These are phyloP conservation scores for Agrilus planipennis DNA, from an alignment of 1,140 invertebrate species.

Conservation along the genomic window DNA sequence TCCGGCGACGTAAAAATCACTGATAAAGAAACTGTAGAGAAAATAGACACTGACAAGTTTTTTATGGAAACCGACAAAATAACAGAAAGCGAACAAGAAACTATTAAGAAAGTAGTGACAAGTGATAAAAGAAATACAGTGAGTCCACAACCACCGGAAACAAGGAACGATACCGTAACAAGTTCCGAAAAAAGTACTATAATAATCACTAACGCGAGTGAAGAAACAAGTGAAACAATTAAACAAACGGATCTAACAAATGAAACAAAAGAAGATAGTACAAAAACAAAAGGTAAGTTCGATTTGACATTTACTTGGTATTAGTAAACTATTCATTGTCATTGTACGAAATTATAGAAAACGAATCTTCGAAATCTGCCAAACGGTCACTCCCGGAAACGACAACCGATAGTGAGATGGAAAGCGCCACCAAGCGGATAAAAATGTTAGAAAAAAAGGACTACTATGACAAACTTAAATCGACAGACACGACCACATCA, in stretches of 20 bases:
- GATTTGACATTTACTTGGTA: neutral
- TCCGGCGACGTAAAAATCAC: conserved; percentile 5
- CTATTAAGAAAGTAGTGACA: neutral
- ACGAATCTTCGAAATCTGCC: no score
- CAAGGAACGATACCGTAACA: neutral
- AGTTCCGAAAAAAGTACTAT: no score
- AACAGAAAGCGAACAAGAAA: neutral
- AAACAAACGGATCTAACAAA: no score
- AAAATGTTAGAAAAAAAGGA: neutral
- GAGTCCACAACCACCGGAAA: neutral
- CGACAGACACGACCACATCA: neutral
- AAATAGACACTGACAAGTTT: neutral
- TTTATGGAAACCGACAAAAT: conserved; percentile 3
- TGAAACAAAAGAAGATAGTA: no score
- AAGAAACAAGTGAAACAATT: no score
- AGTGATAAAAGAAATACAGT: neutral
- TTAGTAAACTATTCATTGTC: neutral
- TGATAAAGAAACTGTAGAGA: conserved; percentile 13
- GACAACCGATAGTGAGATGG: neutral
- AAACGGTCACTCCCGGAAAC: neutral
- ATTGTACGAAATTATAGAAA: neutral
- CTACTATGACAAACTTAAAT: neutral
- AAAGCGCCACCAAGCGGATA: neutral
- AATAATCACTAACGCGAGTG: no score
- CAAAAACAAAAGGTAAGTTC: no score